Evolutionary conservation across 2,888 invertebrate species (phyloP), one percentile per base, ranked within the genome.

Genomic region (Ptychoptera albimana): DNA sequence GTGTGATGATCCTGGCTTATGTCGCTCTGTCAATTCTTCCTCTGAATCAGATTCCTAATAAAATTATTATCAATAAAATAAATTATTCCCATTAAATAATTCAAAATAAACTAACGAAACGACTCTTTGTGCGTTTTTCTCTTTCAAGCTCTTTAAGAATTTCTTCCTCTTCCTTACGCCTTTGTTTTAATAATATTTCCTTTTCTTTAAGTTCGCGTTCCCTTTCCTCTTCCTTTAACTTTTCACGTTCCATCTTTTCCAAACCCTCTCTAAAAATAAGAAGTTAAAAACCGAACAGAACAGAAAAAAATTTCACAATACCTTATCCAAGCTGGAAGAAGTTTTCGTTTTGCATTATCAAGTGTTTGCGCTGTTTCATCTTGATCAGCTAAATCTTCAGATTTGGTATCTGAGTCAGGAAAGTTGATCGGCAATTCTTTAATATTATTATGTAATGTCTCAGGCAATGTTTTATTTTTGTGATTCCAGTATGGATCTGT

Each of bases 211-310:
- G 71, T 53, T 79, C 76, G 50, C 79, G 71, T 55, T 84, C 82
- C 44, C 77, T 76, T 58, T 92, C 91, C 52, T 87, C 71, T 50
- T 91, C 89, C 55, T 79, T 83, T 56, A 80, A 78, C 57, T 93
- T 92, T 54, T 94, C 92, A 16, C 86, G 73, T 62, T 97, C 96
- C 89, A 96, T 94, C 70, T 96, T 96, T 60, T 96, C 96, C 52
- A 97, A 67, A 31, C 94, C 94, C 72, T 73, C 72, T 44, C 65
- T 65, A 46, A 12, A 23, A 12, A 9, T 16, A 9, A 31, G 8
- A 30, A 11, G 15, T 11, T 9, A n/a, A 37, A 42, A 38, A 29
- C 3, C 15, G 4, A 30, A 23, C 13, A 45, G 7, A 29, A 30
- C 5, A 32, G 23, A 32, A 31, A 38, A 14, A 43, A 8, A 29